A percentile compares a stretch with the other conserved stretches of the same genome.
These are phyloP conservation scores for Pygmarrhopalites habei DNA, from an alignment of 1,140 invertebrate genomes.

Conservation along the genomic window DNA sequence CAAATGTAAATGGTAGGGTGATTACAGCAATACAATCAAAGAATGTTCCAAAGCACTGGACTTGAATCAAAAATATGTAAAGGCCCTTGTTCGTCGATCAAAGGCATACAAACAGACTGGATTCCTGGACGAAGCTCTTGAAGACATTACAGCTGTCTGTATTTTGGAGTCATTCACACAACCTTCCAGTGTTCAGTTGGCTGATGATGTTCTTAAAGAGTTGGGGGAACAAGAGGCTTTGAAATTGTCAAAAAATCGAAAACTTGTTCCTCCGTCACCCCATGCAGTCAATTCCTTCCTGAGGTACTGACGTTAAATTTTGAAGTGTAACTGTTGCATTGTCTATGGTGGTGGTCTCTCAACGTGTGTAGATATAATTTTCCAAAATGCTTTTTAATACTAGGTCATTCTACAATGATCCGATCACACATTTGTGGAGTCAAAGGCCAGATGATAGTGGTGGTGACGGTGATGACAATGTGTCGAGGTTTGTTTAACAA, in stretches of 20 bases:
- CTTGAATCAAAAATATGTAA: constrained; percentile 78
- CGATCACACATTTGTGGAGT: constrained; percentile 27
- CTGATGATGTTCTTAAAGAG: constrained; percentile 76
- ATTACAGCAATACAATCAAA: constrained; percentile 71
- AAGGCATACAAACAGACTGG: constrained; percentile 71
- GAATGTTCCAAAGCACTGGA: constrained; percentile 81
- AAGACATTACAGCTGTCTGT: constrained; percentile 87
- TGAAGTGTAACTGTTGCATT: too few species aligned
- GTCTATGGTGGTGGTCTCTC: constrained; percentile 56
- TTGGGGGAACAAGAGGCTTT: constrained; percentile 63
- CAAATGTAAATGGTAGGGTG: too few species aligned
- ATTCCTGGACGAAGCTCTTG: constrained; percentile 68
- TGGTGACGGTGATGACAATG: constrained; percentile 21
- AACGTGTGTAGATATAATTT: constrained; percentile 9
- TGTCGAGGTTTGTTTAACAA: too few species aligned
- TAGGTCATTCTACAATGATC: constrained; percentile 34
- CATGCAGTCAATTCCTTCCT: constrained; percentile 68
- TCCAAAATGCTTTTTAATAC: too few species aligned
- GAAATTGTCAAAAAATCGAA: constrained; percentile 58
- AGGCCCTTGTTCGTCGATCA: constrained; percentile 76
- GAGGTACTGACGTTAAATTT: too few species aligned
- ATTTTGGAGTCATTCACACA: constrained; percentile 82
- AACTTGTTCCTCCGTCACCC: constrained; percentile 68
- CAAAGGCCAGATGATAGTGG: constrained; percentile 3
- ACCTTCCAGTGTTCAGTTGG: constrained; percentile 64